phyloP scores from a whole-genome alignment of 2,888 invertebrate genomes.

The Coenonympha arcania region DNA sequence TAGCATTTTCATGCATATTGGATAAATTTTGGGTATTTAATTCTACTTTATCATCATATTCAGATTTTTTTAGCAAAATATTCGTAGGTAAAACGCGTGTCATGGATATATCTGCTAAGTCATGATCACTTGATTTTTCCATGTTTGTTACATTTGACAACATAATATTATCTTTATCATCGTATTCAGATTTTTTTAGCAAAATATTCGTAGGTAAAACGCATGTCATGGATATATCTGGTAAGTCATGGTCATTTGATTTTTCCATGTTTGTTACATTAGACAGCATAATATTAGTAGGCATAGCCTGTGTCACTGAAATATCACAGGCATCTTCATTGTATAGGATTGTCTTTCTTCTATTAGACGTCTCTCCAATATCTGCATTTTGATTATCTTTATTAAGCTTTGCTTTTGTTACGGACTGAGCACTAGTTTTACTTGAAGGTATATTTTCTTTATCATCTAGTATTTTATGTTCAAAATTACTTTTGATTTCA shows the following conservation, averaged over 20 bases:
- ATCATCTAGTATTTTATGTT: background rate
- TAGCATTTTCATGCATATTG: background rate
- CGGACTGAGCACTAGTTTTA: background rate
- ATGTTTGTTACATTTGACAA: constrained; percentile 13
- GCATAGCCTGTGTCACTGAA: constrained; percentile 36
- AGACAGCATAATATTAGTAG: constrained; percentile 27
- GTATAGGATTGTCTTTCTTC: constrained; percentile 29
- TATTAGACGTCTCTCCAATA: constrained; percentile 12
- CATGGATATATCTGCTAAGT: constrained; percentile 29
- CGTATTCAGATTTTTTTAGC: background rate
- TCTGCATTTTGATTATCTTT: background rate
- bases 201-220: constrained; percentile 21
- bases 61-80: background rate
- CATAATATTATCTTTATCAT: constrained; percentile 22
- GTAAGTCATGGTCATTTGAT: constrained; percentile 24
- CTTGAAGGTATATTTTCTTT: background rate
- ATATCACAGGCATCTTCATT: constrained; percentile 26
- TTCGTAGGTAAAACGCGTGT: constrained; percentile 26
- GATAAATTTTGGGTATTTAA: background rate
- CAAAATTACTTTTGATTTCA: background rate
- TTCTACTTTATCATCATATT: background rate
- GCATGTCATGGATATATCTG: constrained; percentile 31
- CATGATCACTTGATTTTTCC: constrained; percentile 22
- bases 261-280: constrained; percentile 11
- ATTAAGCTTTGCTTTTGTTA: background rate